phyloP scores from a whole-genome alignment of 2,797 vertebrate genomes.

The Tympanoctomys barrerae region DNA sequence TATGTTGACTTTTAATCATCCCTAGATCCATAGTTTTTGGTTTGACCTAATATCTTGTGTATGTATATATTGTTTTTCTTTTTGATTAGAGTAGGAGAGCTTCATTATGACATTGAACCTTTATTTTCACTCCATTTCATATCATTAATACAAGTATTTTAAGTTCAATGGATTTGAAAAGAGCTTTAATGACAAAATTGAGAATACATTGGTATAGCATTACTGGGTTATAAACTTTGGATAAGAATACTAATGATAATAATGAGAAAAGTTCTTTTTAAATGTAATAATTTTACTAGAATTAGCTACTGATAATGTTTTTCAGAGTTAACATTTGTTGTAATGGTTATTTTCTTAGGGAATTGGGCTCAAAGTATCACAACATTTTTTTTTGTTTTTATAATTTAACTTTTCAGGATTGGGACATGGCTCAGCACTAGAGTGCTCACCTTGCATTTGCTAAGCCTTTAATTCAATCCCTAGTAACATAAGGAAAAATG shows the following conservation, averaged over 20 bases:
- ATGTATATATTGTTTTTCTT: not conserved
- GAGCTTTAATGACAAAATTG: conserved; percentile 64
- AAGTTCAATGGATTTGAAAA: conserved; percentile 64
- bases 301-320: conserved; percentile 70
- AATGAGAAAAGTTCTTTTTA: conserved; percentile 76
- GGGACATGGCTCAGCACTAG: not conserved
- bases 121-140: conserved; percentile 39
- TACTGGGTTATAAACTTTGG: conserved; percentile 69
- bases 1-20: not conserved
- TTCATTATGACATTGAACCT: not conserved
- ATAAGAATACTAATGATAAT: not conserved
- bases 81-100: not conserved
- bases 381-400: conserved; percentile 1
- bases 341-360: conserved; percentile 65
- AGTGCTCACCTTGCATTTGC: not conserved
- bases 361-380: conserved; percentile 17
- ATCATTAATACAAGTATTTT: conserved; percentile 57
- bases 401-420: not conserved
- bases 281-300: conserved; percentile 63
- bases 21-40: not conserved
- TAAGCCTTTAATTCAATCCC: not conserved
- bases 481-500: not conserved
- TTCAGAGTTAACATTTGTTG: conserved; percentile 70
- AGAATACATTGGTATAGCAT: conserved; percentile 23
- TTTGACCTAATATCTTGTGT: not conserved